A percentile compares a stretch with the other conserved stretches of the same genome.
These are phyloP conservation scores for Lithobates pipiens DNA, from an alignment of 2,797 vertebrate species.

Conservation along the genomic window DNA sequence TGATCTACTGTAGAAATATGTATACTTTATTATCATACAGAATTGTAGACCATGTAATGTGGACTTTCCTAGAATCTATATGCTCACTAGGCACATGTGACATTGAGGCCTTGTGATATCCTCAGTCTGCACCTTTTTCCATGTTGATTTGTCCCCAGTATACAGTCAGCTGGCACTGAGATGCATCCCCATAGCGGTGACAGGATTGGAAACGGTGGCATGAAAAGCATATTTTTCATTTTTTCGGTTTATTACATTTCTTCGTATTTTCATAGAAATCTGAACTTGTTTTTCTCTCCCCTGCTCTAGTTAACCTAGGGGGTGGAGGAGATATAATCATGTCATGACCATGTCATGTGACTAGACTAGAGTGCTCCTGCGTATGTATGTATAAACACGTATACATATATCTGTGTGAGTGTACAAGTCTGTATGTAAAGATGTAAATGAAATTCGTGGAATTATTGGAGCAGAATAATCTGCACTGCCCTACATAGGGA, in stretches of 20 bases:
- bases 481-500: not conserved
- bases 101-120: too few relatives aligned
- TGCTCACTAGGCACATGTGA: too few relatives aligned
- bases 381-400: conserved; percentile 21
- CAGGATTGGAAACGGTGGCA: not conserved
- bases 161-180: too few relatives aligned
- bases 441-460: conserved; percentile 47
- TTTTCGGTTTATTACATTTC: not conserved
- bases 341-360: conserved; percentile 86
- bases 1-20: too few relatives aligned
- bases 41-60: too few relatives aligned
- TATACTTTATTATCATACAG: too few relatives aligned
- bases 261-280: conserved; percentile 71
- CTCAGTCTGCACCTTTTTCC: too few relatives aligned
- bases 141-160: too few relatives aligned
- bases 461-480: not conserved
- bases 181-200: not conserved
- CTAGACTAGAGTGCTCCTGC: conserved; percentile 19
- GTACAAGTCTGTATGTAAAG: conserved; percentile 36
- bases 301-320: conserved; percentile 66
- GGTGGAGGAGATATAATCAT: conserved; percentile 80
- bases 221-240: not conserved
- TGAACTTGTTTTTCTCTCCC: conserved; percentile 72
- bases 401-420: conserved; percentile 30
- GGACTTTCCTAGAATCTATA: too few relatives aligned